phyloP scores from a whole-genome alignment of 2,113 vertebrate species.

The Periophthalmus modestus region DNA sequence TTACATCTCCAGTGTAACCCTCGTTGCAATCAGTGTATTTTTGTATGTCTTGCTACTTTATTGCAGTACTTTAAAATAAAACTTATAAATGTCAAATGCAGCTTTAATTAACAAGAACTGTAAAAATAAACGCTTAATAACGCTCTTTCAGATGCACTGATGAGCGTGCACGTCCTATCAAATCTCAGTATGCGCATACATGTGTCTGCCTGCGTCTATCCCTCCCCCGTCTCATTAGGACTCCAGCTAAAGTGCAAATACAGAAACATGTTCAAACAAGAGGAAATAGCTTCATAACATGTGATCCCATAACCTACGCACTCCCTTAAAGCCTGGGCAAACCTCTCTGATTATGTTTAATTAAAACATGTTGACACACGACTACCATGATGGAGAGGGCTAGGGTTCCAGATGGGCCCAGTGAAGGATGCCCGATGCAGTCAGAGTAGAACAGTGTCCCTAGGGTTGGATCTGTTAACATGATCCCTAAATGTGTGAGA shows the following conservation, averaged over 20 bases:
- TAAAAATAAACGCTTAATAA: background rate
- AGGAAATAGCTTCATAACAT: slow-evolving; percentile 66
- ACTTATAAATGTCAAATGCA: background rate
- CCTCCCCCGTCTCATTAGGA: slow-evolving; percentile 50
- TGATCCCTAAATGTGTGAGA: slow-evolving; percentile 38
- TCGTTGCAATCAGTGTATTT: background rate
- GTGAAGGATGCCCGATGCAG: slow-evolving; percentile 61
- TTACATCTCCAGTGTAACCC: too few relatives aligned
- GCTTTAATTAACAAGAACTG: background rate
- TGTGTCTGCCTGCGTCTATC: slow-evolving; percentile 36
- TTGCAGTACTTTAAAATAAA: background rate
- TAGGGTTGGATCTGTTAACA: slow-evolving; percentile 54
- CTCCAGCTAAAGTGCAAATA: slow-evolving; percentile 60
- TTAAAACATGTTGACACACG: slow-evolving; percentile 76
- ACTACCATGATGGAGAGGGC: slow-evolving; percentile 39
- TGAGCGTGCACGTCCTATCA: background rate
- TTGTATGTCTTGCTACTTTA: background rate
- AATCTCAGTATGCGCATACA: background rate
- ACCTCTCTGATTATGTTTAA: slow-evolving; percentile 66
- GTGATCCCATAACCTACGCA: slow-evolving; percentile 64
- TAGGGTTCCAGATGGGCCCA: slow-evolving; percentile 63
- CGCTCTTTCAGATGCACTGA: background rate
- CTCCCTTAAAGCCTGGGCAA: slow-evolving; percentile 59
- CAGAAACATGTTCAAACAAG: slow-evolving; percentile 65
- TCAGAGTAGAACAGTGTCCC: slow-evolving; percentile 48